Conservation (phyloP, 2,888 invertebrate species). For the Ormyrus labotus region DNA sequence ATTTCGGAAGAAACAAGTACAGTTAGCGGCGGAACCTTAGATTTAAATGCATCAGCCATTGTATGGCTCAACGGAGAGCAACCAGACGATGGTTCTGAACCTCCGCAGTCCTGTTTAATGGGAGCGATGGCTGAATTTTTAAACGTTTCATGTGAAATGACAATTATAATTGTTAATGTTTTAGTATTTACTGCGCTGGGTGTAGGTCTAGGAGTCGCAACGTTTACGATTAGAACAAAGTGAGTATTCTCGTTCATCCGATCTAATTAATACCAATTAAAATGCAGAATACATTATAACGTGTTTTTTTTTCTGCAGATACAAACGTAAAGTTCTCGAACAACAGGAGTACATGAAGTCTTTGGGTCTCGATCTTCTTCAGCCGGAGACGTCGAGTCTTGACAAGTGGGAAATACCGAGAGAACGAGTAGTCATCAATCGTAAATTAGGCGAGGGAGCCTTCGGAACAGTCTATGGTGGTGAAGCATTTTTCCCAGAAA, state of each 20-base stretch:
- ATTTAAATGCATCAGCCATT: constrained; percentile 78
- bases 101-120: constrained; percentile 81
- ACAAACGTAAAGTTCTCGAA: constrained; percentile 81
- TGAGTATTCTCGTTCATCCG: constrained; percentile 63
- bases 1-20: constrained; percentile 75
- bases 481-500: constrained; percentile 84
- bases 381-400: constrained; percentile 77
- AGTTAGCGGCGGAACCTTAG: constrained; percentile 77
- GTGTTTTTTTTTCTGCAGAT: constrained; percentile 73
- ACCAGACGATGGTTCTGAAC: constrained; percentile 83
- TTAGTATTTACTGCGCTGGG: constrained; percentile 79
- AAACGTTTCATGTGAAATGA: constrained; percentile 84
- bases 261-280: constrained; percentile 1
- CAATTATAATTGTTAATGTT: constrained; percentile 82
- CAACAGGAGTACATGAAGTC: constrained; percentile 84
- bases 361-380: constrained; percentile 81
- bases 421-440: constrained; percentile 89
- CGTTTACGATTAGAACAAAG: constrained; percentile 81
- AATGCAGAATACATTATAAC: not conserved
- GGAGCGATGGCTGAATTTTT: constrained; percentile 83
- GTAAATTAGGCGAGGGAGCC: constrained; percentile 91
- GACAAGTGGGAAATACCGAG: constrained; percentile 94
- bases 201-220: constrained; percentile 78
- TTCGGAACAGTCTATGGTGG: constrained; percentile 96
- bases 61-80: constrained; percentile 80